Percentiles rank a stretch among this genome's conserved stretches.
These are phyloP conservation scores for Dynastes maya DNA, from an alignment of 2,888 invertebrate genomes.

Conservation along the genomic window DNA sequence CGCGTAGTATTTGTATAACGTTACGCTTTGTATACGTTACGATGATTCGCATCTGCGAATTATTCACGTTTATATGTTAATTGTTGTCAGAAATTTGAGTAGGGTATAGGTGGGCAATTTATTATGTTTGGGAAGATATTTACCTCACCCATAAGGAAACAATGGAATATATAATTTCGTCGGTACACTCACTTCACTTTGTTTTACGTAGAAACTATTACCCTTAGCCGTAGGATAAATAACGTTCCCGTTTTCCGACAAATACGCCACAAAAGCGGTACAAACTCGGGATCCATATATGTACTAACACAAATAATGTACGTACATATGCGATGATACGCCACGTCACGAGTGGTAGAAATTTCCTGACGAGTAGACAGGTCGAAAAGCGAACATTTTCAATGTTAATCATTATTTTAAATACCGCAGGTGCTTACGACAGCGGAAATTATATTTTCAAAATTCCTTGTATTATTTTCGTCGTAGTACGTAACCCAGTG, in stretches of 20 bases:
- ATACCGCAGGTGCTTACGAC: too few relatives aligned
- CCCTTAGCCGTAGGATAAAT: conserved; percentile 8
- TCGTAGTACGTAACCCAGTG: too few relatives aligned
- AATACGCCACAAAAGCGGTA: neutral
- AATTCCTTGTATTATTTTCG: too few relatives aligned
- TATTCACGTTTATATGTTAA: conserved; percentile 44
- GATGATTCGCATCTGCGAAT: conserved; percentile 12
- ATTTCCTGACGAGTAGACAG: too few relatives aligned
- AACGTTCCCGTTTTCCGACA: neutral
- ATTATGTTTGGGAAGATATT: conserved; percentile 43
- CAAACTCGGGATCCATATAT: too few relatives aligned
- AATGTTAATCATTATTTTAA: too few relatives aligned
- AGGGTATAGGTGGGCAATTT: conserved; percentile 30
- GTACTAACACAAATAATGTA: too few relatives aligned
- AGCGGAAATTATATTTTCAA: too few relatives aligned
- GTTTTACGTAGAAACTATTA: conserved; percentile 16
- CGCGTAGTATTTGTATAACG: conserved; percentile 1
- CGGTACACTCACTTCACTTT: conserved; percentile 13
- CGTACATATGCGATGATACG: too few relatives aligned
- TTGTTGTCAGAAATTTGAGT: conserved; percentile 46
- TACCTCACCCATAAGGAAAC: conserved; percentile 25
- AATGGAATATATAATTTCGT: conserved; percentile 35
- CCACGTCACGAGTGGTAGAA: too few relatives aligned
- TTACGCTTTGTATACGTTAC: neutral
- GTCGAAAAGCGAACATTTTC: too few relatives aligned